Base-by-base conservation (phyloP, 2,113 vertebrate genomes). In the Sminthopsis crassicaudata region DNA sequence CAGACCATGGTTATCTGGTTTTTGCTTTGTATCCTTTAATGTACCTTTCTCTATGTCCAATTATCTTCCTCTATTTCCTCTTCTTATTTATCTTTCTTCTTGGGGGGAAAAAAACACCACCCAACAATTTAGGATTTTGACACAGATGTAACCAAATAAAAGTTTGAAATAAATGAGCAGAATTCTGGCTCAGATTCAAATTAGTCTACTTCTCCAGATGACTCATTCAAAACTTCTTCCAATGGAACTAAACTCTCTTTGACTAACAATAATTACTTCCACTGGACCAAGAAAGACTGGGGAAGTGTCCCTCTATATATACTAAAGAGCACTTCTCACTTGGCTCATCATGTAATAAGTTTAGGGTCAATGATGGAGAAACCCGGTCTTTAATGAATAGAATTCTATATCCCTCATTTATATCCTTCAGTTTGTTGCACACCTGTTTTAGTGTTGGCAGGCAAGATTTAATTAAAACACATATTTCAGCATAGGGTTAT, bases 21-120 rank as follows among this genome's bases (percentile, higher is more conserved):
- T 96, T 94, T 94, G 14, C 50, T 84, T 90, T 54, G 57, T 22
- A 46, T 93, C 51, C 19, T 84, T 95, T 48, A 3, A 92, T 89
- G 53, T 12, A 89, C 8, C 46, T 3, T 26, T 27, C 53, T 16
- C 51, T 8, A 76, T 84, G 90, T 91, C 48, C 26, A 0, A 91
- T 24, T n/a, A 84, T 84, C 53, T 22, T 54, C 53, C 19, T 53
- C 57, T 60, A 7, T 16, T 76, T n/a, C 36, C 67, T 76, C 14
- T 76, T 76, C 67, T 84, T 42, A n/a, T 84, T 84, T n/a, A 22
- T 84, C 67, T 84, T 84, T 84, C 67, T 42, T 84, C 19, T 42
- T 84, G 67, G 22, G n/a, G 36, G 19, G 16, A 19, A 67, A 76
- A n/a, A n/a, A n/a, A 76, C 50, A 36, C 57, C 2, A 53, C 14